phyloP scores from a whole-genome alignment of 1,140 invertebrate species.

The Platyura marginata region DNA sequence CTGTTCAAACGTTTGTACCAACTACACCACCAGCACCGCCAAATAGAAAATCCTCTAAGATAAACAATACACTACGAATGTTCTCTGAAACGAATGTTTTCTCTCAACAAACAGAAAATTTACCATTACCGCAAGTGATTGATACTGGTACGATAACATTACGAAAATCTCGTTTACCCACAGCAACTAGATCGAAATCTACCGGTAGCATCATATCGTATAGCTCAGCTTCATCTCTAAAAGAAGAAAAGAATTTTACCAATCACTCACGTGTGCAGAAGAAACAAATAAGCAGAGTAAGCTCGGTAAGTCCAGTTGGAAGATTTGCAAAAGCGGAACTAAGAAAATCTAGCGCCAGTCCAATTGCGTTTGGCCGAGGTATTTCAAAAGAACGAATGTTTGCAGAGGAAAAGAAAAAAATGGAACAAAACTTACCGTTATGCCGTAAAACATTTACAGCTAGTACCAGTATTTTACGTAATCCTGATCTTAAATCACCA shows the following conservation, averaged over 20 bases:
- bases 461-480: conserved; percentile 20
- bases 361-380: conserved; percentile 20
- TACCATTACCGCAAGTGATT: conserved; percentile 5
- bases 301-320: conserved; percentile 8
- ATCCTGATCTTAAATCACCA: conserved; percentile 34
- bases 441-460: conserved; percentile 18
- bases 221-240: neutral
- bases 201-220: conserved; percentile 1
- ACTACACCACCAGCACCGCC: conserved; percentile 10
- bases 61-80: conserved; percentile 45
- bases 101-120: conserved; percentile 3
- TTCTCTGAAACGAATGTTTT: conserved; percentile 22
- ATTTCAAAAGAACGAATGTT: conserved; percentile 24
- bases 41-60: conserved; percentile 45
- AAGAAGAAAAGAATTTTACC: conserved; percentile 2
- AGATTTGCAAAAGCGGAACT: conserved; percentile 8
- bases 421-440: conserved; percentile 17
- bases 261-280: neutral
- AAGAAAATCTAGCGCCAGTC: conserved; percentile 20
- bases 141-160: conserved; percentile 12
- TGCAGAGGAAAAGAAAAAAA: conserved; percentile 22
- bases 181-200: neutral
- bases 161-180: conserved; percentile 7
- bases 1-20: conserved; percentile 28
- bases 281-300: neutral